A percentile compares a stretch with the other conserved stretches of the same genome.
These are phyloP conservation scores for Tetranychus cinnabarinus DNA, from an alignment of 1,140 invertebrate species.

Conservation along the genomic window DNA sequence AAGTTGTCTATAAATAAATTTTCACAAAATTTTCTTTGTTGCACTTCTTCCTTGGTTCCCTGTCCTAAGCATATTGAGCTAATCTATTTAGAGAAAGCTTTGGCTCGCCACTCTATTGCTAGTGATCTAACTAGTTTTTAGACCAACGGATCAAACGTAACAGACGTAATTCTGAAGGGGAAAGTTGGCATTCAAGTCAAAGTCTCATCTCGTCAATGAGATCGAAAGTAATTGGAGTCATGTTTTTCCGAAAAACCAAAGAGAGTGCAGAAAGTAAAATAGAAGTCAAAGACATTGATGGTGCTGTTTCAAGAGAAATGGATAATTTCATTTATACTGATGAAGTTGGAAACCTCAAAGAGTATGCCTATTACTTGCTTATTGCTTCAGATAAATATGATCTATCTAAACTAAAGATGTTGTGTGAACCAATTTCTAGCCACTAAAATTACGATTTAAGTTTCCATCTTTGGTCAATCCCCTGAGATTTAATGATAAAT, in stretches of 20 bases:
- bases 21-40: too few relatives aligned
- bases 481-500: too few relatives aligned
- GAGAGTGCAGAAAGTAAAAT: constrained; percentile 5
- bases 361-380: constrained; percentile 5
- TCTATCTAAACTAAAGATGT: constrained; percentile 2
- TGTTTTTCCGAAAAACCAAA: constrained; percentile 5
- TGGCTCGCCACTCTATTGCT: background rate
- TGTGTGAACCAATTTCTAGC: constrained; percentile 4
- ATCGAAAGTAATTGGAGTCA: constrained; percentile 4
- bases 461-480: too few relatives aligned
- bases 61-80: background rate
- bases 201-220: background rate
- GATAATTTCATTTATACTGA: constrained; percentile 35
- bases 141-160: background rate
- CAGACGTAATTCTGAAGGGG: background rate
- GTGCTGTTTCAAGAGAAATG: constrained; percentile 2
- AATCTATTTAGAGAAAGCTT: background rate
- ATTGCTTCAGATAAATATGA: constrained; percentile 11
- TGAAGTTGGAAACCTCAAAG: constrained; percentile 67
- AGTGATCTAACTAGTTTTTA: background rate
- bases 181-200: background rate
- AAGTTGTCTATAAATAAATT: too few relatives aligned
- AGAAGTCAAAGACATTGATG: constrained; percentile 4
- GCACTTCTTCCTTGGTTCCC: background rate
- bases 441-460: background rate